phyloP scores from a whole-genome alignment of 1,140 invertebrate genomes.

The Papilio helenus region DNA sequence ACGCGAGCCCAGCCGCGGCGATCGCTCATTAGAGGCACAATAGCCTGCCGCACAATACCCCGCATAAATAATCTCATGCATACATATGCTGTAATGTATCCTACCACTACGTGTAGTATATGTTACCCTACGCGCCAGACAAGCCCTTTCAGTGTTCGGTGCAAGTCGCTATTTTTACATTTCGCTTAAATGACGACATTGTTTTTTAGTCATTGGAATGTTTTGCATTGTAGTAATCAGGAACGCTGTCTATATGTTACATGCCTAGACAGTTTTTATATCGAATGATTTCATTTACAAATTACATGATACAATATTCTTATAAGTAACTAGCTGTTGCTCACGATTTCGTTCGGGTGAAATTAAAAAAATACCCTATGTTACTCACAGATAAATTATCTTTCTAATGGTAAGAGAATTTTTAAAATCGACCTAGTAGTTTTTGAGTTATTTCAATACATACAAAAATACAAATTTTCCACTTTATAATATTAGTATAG shows the following conservation, averaged over 20 bases:
- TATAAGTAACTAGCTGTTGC: no score
- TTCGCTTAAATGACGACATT: conserved; percentile 6
- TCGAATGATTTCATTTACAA: neutral
- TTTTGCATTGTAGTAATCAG: neutral
- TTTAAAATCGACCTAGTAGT: no score
- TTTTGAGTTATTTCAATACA: no score
- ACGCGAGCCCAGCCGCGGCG: conserved; percentile 59
- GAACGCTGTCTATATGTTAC: neutral
- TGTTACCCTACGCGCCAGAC: conserved; percentile 13
- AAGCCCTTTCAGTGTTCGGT: conserved; percentile 18
- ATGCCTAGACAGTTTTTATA: neutral
- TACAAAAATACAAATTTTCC: no score
- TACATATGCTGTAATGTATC: neutral
- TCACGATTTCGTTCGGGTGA: no score
- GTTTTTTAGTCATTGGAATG: conserved; percentile 3
- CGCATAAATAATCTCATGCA: conserved; percentile 53
- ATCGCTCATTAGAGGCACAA: conserved; percentile 75
- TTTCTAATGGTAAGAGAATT: no score
- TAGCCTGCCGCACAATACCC: conserved; percentile 59
- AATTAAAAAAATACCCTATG: no score
- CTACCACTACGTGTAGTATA: neutral
- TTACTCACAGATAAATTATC: no score
- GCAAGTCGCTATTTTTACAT: conserved; percentile 19
- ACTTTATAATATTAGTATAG: no score
- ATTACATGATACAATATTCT: neutral